Percentiles rank a stretch among this genome's conserved stretches.
phyloP scores from a whole-genome alignment of 2,797 vertebrate genomes.

The Sebastolobus alascanus region DNA sequence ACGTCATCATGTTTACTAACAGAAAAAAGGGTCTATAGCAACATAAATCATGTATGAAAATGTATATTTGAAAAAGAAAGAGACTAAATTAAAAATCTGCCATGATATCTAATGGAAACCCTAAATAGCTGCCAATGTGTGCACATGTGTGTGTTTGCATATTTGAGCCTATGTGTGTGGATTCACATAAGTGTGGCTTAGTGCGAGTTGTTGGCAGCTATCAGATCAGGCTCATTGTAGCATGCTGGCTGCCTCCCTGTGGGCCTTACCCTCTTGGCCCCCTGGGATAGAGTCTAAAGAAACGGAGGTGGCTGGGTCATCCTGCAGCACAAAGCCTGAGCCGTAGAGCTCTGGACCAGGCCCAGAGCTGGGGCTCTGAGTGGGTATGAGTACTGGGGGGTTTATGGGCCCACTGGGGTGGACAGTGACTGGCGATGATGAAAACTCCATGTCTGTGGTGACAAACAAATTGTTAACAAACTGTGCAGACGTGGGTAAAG shows the following conservation, averaged over 20 bases:
- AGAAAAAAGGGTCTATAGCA: constrained; percentile 23
- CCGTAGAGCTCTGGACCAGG: constrained; percentile 93
- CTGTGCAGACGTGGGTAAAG: constrained; percentile 75
- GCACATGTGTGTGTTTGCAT: constrained; percentile 38
- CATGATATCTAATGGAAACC: constrained; percentile 86
- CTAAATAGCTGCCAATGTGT: constrained; percentile 78
- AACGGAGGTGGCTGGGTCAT: constrained; percentile 96
- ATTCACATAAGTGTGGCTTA: constrained; percentile 38
- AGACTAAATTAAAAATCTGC: constrained; percentile 78
- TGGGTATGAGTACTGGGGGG: constrained; percentile 96
- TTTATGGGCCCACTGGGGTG: constrained; percentile 95
- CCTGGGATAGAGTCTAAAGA: constrained; percentile 97
- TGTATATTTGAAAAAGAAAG: constrained; percentile 53
- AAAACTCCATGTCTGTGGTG: constrained; percentile 99
- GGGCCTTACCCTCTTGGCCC: constrained; percentile 99
- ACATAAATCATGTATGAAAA: constrained; percentile 47
- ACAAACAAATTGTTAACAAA: constrained; percentile 96
- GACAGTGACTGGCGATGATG: constrained; percentile 94
- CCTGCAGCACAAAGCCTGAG: constrained; percentile 96
- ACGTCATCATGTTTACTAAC: too few relatives aligned
- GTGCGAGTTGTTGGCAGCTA: constrained; percentile 75
- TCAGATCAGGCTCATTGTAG: constrained; percentile 91
- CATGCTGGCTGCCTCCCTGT: constrained; percentile 86
- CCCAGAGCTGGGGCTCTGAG: constrained; percentile 89
- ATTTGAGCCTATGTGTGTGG: constrained; percentile 42